phyloP scores from a whole-genome alignment of 1,140 invertebrate species.

The Penaeus chinensis region DNA sequence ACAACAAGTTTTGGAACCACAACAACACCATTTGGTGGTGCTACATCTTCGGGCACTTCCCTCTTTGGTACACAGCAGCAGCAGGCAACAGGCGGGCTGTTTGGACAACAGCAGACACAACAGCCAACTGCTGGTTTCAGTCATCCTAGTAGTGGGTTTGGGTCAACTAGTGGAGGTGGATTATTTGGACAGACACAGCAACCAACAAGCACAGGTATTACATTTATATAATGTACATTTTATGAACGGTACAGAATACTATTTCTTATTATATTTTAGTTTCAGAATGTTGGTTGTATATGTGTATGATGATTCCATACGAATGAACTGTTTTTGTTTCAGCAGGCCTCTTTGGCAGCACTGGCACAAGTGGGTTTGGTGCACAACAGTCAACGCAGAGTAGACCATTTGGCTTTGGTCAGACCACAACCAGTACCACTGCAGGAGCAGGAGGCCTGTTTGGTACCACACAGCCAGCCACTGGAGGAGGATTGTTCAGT shows the following conservation, averaged over 20 bases:
- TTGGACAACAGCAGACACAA: slow-evolving; percentile 42
- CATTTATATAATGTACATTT: slow-evolving; percentile 69
- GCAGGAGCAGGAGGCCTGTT: slow-evolving; percentile 62
- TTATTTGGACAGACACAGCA: slow-evolving; percentile 70
- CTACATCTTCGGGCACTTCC: slow-evolving; percentile 46
- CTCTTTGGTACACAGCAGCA: slow-evolving; percentile 51
- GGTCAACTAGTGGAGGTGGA: slow-evolving; percentile 66
- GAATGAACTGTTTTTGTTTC: background rate
- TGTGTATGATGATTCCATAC: background rate
- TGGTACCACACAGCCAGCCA: slow-evolving; percentile 59
- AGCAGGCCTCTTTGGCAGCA: slow-evolving; percentile 74
- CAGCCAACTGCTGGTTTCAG: slow-evolving; percentile 44
- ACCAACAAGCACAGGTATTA: slow-evolving; percentile 34
- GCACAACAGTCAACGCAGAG: slow-evolving; percentile 63
- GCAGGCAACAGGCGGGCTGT: slow-evolving; percentile 27
- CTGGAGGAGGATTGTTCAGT: slow-evolving; percentile 59
- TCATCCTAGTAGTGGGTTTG: slow-evolving; percentile 33
- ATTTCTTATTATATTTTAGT: slow-evolving; percentile 67
- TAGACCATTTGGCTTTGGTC: slow-evolving; percentile 61
- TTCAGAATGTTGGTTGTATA: slow-evolving; percentile 66
- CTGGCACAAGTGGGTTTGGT: slow-evolving; percentile 68
- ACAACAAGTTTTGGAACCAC: slow-evolving; percentile 49
- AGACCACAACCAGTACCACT: slow-evolving; percentile 56
- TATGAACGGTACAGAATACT: slow-evolving; percentile 72
- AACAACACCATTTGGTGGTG: slow-evolving; percentile 48